Evolutionary conservation across 2,113 vertebrate species (phyloP).

Genomic region (Rhombomys opimus): DNA sequence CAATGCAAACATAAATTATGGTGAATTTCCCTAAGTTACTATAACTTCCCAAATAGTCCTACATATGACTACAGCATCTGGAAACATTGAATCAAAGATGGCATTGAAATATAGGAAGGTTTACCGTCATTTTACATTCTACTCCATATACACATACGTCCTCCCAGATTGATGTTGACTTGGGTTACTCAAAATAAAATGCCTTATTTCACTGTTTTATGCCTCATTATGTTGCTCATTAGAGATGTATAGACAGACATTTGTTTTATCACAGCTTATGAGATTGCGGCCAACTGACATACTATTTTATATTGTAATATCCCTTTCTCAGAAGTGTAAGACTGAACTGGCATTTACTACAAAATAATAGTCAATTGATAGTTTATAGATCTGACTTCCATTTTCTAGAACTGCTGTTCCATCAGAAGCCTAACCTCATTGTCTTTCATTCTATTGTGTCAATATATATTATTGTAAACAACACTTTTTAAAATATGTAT

Average conservation of each 20-base stretch:
- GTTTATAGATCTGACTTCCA: constrained; percentile 45
- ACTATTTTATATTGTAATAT: neutral
- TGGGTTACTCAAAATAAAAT: constrained; percentile 56
- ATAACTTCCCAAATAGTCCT: neutral
- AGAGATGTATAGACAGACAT: neutral
- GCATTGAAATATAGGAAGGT: constrained; percentile 1
- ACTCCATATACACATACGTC: neutral
- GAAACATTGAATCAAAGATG: neutral
- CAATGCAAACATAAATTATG: neutral
- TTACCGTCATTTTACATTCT: neutral
- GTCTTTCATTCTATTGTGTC: neutral
- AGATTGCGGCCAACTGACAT: neutral
- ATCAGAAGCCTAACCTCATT: neutral
- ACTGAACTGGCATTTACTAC: neutral
- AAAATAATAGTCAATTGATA: constrained; percentile 34
- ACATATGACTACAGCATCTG: neutral
- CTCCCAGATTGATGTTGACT: constrained; percentile 51
- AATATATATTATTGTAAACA: constrained; percentile 21
- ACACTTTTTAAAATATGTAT: neutral
- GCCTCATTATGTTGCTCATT: constrained; percentile 19
- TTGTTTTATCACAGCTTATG: constrained; percentile 44
- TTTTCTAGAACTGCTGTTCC: neutral
- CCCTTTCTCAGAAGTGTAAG: neutral
- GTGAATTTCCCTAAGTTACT: neutral
- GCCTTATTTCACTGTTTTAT: constrained; percentile 43